Percentiles rank a stretch among this genome's conserved stretches.
Conservation (phyloP, 2,113 vertebrate species). For the Pelvicachromis taeniatus region DNA sequence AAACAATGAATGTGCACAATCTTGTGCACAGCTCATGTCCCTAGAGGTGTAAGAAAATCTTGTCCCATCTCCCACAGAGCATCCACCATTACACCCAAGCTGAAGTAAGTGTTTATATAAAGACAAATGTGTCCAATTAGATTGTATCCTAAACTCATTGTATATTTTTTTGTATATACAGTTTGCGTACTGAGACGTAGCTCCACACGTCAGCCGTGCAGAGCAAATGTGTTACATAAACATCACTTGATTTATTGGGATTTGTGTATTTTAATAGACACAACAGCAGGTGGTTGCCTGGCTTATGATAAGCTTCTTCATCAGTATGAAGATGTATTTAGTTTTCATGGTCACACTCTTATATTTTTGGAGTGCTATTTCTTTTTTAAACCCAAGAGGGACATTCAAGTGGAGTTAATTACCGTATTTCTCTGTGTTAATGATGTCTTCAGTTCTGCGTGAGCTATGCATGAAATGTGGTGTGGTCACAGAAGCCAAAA, state of each 20-base stretch:
- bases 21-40: background rate
- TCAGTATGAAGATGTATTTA: background rate
- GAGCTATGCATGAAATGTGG: background rate
- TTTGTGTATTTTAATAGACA: conserved; percentile 4
- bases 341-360: background rate
- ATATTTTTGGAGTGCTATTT: background rate
- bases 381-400: background rate
- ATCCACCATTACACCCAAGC: background rate
- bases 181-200: background rate
- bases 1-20: background rate
- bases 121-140: background rate
- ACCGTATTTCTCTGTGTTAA: background rate
- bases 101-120: background rate
- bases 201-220: background rate
- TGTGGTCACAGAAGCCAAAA: background rate
- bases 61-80: background rate
- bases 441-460: background rate
- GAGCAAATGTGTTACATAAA: background rate
- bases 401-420: background rate
- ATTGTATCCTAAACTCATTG: background rate
- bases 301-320: background rate
- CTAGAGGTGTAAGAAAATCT: background rate
- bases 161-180: background rate
- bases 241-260: background rate
- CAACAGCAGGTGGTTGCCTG: background rate